Base-by-base conservation (phyloP, 2,113 vertebrate genomes). In the Pycnonotus jocosus region DNA sequence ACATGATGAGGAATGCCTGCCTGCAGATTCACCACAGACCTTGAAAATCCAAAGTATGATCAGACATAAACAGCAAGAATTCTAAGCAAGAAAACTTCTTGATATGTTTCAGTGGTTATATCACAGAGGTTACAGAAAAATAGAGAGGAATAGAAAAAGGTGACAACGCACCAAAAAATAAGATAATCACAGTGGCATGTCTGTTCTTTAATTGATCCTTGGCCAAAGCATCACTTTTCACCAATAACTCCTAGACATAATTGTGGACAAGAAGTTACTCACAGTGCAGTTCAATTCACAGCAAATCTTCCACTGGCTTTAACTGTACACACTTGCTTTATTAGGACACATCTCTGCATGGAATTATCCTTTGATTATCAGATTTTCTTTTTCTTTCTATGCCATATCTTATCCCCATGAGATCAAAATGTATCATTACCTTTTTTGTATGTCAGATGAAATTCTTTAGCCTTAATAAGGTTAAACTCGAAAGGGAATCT, bases 251-350 rank as follows among this genome's bases (percentile, higher is more conserved):
- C 50, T 31, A 15, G 37, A 44, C 10, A 2, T 86, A 76, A 61
- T 5, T 37, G 23, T 68, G 70, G 54, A 80, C 60, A 35, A 44
- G 50, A 66, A 12, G 62, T 58, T 92, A 61, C 65, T 81, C 27
- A 47, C 27, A 60, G 57, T 35, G 53, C 35, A 69, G 72, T 48
- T 86, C 40, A 62, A 40, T 82, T 68, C 45, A 90, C 17, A 76
- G 82, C 80, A 89, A 60, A 47, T 94, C 83, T 66, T 74, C 69
- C 85, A 93, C 79, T 85, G 51, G 56, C 80, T 82, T 90, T 92
- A 84, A 94, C 8, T 28, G 68, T 19, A 44, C 31, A 84, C 42
- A 80, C 47, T 80, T 82, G 37, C 47, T 88, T 89, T 47, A 77
- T 28, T 56, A 69, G 62, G 66, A 80, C 45, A 65, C n/a, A 79